Conservation (phyloP, 2,113 vertebrate genomes). For the Nerophis lumbriciformis region DNA sequence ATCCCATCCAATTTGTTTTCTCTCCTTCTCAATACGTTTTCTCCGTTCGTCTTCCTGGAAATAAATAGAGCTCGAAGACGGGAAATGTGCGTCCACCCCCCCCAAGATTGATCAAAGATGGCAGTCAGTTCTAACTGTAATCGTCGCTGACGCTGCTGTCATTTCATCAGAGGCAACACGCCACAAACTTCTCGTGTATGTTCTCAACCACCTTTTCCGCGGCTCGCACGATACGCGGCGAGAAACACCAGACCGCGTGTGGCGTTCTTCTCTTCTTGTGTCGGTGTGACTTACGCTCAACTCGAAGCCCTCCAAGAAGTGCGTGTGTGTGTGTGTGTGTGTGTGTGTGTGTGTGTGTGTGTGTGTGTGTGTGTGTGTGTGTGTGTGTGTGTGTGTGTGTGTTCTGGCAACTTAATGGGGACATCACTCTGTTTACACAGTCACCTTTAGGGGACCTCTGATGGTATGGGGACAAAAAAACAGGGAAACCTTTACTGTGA, state of each 20-base stretch:
- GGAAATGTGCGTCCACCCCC: neutral
- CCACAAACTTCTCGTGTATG: constrained; percentile 7
- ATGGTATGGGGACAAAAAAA: too few species aligned
- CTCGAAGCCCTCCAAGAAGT: neutral
- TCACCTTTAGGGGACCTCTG: too few species aligned
- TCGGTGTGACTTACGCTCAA: too few species aligned
- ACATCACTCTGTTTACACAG: too few species aligned
- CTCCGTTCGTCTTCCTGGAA: neutral
- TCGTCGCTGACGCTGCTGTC: neutral
- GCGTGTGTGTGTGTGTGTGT: neutral
- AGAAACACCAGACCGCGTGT: neutral
- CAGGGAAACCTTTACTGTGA: too few species aligned
- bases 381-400: too few species aligned
- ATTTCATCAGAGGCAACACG: neutral
- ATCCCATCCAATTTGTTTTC: too few species aligned
- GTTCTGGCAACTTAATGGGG: too few species aligned
- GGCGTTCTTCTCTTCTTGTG: neutral
- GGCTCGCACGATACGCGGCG: neutral
- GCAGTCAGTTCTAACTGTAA: neutral
- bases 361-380: too few species aligned
- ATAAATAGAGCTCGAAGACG: neutral
- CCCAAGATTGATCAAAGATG: neutral
- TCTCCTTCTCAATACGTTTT: too few species aligned
- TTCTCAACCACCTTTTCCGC: neutral
- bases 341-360: too few species aligned